Evolutionary conservation across 2,113 vertebrate genomes (phyloP), one percentile per base, ranked within the genome.

Genomic region (Saimiri boliviensis): DNA sequence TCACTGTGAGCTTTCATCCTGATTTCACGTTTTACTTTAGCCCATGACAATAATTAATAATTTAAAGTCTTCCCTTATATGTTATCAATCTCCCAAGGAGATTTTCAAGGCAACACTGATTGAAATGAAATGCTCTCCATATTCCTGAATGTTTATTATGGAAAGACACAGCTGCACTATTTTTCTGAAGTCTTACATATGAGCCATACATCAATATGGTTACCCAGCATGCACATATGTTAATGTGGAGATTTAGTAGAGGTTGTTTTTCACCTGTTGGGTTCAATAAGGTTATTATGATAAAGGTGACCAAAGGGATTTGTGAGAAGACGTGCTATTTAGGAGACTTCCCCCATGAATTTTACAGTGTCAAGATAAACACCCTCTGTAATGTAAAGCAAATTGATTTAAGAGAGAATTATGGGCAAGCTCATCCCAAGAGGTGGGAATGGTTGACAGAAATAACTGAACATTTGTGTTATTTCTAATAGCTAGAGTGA

Each of bases 1-100:
- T 96, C 66, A 91, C 25, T 47, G 23, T 92, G 81, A 40, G 76
- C 84, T 98, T 93, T 95, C 66, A 83, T 94, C 10, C 23, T 66
- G 35, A 86, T 56, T 92, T 96, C 12, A 77, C 11, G 21, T 79
- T 97, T 98, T 56, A 91, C 66, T 96, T 97, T 97, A 94, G 54
- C 86, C 27, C 37, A 52, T 32, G 58, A 86, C 60, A 54, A 80
- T 1, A 37, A 74, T 95, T 80, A 98, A 74, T 86, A 81, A 94
- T 95, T 90, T 86, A 97, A 79, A 66, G 14, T 77, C 60, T 96
- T 86, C 95, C 84, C 94, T 93, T 94, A 16, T 49, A 42, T 17
- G 21, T 70, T 93, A 95, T 88, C 90, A 0, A 5, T 92, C 70
- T 96, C 30, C n/a, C 86, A 89, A 84, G 56, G 66, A 87, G 35